Base-by-base conservation (phyloP, 2,888 invertebrate species). In the Netelia melanura region DNA sequence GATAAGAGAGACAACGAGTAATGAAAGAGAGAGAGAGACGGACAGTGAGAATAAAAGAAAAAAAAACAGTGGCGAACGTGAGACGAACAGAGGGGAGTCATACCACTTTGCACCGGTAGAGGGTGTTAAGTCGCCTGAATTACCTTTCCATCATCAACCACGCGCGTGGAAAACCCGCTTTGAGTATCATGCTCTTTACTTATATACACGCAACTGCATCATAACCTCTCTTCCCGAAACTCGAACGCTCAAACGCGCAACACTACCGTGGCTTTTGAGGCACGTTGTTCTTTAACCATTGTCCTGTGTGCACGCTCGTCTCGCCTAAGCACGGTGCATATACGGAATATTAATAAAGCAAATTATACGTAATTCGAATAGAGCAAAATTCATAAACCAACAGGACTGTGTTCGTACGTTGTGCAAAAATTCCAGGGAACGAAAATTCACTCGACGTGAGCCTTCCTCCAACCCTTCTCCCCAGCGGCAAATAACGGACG, bases 111-210 rank as follows among this genome's bases (percentile, higher is more conserved):
- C 84, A 58, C 84, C 77, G 81, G 52, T 67, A 68, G 84, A 67
- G 54, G 74, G 77, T 68, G 81, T 84, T 84, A 84, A 84, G 81
- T 84, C 81, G 84, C 81, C 72, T 81, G 84, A 84, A 84, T 81
- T 84, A 81, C 84, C 84, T 72, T 78, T 2, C 6, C 38, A 38
- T 38, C 38, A 6, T 38, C 64, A 78, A 84, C 81, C 71, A 52
- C 77, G 81, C 52, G 80, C 74, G 62, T 68, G 74, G 70, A 78
- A 84, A 81, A 74, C 70, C 74, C 84, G 78, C 78, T 84, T 84
- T 81, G 84, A 84, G 78, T 78, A 78, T 81, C 81, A 84, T 70
- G 62, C 74, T 68, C 67, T 78, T 61, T 61, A 62, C 17, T 21
- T 21, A 21, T 48, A 56, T 62, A 67, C 43, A 52, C 38, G 43